Evolutionary conservation across 2,113 vertebrate genomes (phyloP), one percentile per base, ranked within the genome.

Genomic region (Dasyornis broadbenti): DNA sequence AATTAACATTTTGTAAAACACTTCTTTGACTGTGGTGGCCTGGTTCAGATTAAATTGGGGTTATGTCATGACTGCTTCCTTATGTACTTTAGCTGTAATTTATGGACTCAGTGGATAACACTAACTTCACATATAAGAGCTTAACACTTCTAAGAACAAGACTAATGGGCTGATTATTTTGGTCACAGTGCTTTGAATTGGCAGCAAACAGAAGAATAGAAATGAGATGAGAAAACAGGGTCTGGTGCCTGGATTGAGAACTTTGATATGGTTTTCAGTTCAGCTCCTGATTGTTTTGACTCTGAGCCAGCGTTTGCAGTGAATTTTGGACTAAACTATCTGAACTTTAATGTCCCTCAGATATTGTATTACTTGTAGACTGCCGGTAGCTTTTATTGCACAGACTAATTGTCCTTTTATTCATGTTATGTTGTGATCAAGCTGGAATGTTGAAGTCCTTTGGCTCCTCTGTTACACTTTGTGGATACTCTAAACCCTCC

Each of bases 1-100:
- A 96, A 96, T 97, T 94, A 93, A 66, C 52, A 15, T 68, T 93
- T 86, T 68, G 39, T 77, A 89, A 94, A 94, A 70, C 71, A 75
- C 4, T 86, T 65, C 47, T 96, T 72, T 54, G 82, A 63, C 57
- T 77, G 52, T 78, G 61, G 71, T 6, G 22, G 63, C 87, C 56
- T 52, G 63, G n/a, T 70, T 80, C 27, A n/a, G 39, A 91, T 71
- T 81, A 52, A 92, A 61, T 15, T 54, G 23, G 82, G 56, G 72
- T 37, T 89, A 2, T 72, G 82, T 68, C 80, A 56, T 45, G 60
- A 53, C 53, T 86, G n/a, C 68, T 92, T 81, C 77, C 76, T 81
- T 81, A 17, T n/a, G 52, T 81, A 16, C 65, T 92, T 93, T 2
- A 70, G 76, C 65, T 83, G 57, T 52, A 69, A 16, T 95, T 68